Base-by-base conservation (phyloP, 2,888 invertebrate species). In the Nymphalis c-album region DNA sequence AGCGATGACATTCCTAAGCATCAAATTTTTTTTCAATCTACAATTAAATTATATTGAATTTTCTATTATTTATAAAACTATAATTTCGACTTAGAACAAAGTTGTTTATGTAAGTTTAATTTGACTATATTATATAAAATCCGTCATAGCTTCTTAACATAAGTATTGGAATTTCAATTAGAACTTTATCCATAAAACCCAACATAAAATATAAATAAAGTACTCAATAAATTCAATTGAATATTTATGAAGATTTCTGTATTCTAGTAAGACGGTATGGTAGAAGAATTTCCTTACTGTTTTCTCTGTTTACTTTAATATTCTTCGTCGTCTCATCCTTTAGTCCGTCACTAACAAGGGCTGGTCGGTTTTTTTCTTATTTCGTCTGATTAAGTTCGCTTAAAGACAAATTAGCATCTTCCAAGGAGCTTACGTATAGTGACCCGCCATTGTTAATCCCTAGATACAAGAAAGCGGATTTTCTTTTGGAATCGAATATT, bases 401-500 rank as follows among this genome's bases (percentile, higher is more conserved):
- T 64, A 65, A 58, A 60, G 72, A 70, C 72, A 72, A 72, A 72
- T 72, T 72, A 70, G 66, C 68, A 67, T 72, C 63, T 68, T 63
- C 62, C 55, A 57, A 72, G 68, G 48, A 65, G 62, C 65, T 70
- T 57, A 18, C 18, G 13, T 40, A 18, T 57, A 69, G 62, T 53
- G 47, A 61, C 18, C 58, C 63, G 64, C 69, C 67, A 66, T 74
- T 76, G 75, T 73, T 73, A 72, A 69, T 65, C 62, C 35, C 31
- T 31, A 58, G 50, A 64, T 48, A 59, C 64, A 50, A 47, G 26
- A 47, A 40, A 64, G 58, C 35, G 48, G 55, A 47, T 31, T 58
- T 64, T 20, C 40, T 59, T 58, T 40, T 40, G 13, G 13, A 40
- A 40, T 40, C 40, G 40, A 40, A 40, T 40, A 40, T 40, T 40